These are phyloP conservation scores for Acinonyx jubatus DNA, from an alignment of 2,113 vertebrate species.

Conservation along the genomic window DNA sequence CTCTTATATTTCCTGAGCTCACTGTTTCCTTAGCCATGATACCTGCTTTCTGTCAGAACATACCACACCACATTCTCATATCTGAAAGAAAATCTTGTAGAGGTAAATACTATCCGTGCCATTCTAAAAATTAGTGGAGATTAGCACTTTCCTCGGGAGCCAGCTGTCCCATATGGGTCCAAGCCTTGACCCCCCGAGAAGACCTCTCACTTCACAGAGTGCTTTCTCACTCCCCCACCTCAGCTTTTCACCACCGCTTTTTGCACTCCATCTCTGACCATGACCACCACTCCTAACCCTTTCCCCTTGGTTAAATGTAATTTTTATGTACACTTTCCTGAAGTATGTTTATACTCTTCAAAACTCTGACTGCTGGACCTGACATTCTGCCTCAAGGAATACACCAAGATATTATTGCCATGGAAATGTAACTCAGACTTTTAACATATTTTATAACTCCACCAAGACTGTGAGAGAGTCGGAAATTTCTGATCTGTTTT, in stretches of 20 bases:
- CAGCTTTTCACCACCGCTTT: not conserved
- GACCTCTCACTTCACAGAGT: not conserved
- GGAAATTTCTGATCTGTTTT: not conserved
- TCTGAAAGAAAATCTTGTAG: not conserved
- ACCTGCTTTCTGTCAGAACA: not conserved
- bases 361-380: not conserved
- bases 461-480: not conserved
- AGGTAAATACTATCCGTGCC: not conserved
- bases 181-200: not conserved
- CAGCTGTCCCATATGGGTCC: not conserved
- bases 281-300: not conserved
- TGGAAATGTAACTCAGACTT: not conserved
- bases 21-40: not conserved
- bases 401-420: not conserved
- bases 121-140: not conserved
- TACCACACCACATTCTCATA: rapidly evolving
- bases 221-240: not conserved
- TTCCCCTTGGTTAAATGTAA: not conserved
- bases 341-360: not conserved
- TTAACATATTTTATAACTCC: not conserved
- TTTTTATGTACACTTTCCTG: not conserved
- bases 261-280: not conserved
- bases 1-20: too few species aligned
- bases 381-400: not conserved
- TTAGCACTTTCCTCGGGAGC: not conserved